Evolutionary conservation across 2,113 vertebrate species (phyloP).

Genomic region (Cynocephalus volans): DNA sequence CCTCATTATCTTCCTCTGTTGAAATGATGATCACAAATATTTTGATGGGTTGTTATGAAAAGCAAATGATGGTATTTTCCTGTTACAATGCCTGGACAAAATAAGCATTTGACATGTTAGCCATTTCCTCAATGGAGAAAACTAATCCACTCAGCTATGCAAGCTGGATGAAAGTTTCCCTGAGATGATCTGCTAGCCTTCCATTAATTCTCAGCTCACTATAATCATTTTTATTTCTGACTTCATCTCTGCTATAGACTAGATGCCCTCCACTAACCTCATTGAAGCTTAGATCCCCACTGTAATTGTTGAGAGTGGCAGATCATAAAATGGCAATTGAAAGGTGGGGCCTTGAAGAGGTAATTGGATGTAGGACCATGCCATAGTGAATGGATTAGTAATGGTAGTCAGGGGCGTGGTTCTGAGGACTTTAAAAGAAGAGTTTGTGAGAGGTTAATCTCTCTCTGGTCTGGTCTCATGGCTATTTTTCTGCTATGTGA

Average conservation of each 20-base stretch:
- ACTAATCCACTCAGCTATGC: not conserved
- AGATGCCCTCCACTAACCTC: too few species aligned
- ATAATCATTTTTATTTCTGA: not conserved
- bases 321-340: too few species aligned
- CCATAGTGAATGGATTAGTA: too few species aligned
- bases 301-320: too few species aligned
- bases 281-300: too few species aligned
- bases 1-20: not conserved
- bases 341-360: too few species aligned
- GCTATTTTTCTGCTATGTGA: too few species aligned
- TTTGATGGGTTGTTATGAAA: not conserved
- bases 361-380: too few species aligned
- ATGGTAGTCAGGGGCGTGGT: too few species aligned
- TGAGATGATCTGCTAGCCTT: not conserved
- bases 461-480: too few species aligned
- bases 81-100: not conserved
- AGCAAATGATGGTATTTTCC: not conserved
- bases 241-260: not conserved
- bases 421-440: too few species aligned
- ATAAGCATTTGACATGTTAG: not conserved
- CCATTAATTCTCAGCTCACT: not conserved
- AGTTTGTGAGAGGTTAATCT: too few species aligned
- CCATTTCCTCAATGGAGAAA: not conserved
- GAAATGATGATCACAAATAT: not conserved
- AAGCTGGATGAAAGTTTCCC: not conserved